Percentiles rank a stretch among this genome's conserved stretches.
Conservation (phyloP, 2,888 invertebrate species). For the Heliconius ismenius region DNA sequence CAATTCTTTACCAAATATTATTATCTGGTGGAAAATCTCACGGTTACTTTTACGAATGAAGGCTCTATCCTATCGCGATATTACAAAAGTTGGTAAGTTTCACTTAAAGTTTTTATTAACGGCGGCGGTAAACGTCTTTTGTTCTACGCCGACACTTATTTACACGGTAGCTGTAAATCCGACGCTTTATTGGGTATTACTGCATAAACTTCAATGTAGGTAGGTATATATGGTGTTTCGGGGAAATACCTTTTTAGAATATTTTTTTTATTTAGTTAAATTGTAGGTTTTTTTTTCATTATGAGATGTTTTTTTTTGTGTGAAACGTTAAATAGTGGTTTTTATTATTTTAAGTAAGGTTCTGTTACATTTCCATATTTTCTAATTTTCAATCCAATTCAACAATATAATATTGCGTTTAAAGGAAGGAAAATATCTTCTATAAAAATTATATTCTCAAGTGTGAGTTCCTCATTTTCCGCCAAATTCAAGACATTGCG, state of each 20-base stretch:
- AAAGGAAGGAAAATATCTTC: no score
- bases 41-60: slow-evolving; percentile 14
- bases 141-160: slow-evolving; percentile 59
- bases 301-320: no score
- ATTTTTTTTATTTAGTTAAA: not conserved
- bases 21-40: slow-evolving; percentile 33
- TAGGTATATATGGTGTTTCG: slow-evolving; percentile 2
- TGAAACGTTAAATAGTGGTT: no score
- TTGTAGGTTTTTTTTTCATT: no score
- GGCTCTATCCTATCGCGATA: slow-evolving; percentile 59
- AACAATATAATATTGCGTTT: no score
- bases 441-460: no score
- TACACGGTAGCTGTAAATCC: slow-evolving; percentile 59
- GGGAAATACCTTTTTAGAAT: slow-evolving; percentile 3
- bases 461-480: no score
- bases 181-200: slow-evolving; percentile 53
- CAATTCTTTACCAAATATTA: slow-evolving; percentile 38
- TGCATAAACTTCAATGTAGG: slow-evolving; percentile 32
- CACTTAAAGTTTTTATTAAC: slow-evolving; percentile 69
- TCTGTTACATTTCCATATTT: no score
- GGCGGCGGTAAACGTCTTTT: slow-evolving; percentile 54
- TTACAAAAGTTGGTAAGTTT: slow-evolving; percentile 76
- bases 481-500: no score
- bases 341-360: no score
- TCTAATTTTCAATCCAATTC: no score